Conservation (phyloP, 2,797 vertebrate genomes). For the Champsocephalus gunnari region DNA sequence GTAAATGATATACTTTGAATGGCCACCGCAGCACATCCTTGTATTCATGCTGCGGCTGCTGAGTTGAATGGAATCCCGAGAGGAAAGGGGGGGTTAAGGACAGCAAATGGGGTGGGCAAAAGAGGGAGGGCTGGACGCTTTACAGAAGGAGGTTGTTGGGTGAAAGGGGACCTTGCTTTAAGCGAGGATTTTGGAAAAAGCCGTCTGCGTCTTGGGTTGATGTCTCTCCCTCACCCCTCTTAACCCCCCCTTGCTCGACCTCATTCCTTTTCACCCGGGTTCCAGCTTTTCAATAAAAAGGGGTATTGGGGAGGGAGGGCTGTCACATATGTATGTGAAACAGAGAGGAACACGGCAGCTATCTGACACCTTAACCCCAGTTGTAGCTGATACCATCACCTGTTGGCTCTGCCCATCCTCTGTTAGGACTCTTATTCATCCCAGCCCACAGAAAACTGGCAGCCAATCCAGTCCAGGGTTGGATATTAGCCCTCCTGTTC, state of each 20-base stretch:
- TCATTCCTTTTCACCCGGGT: conserved; percentile 48
- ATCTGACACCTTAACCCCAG: conserved; percentile 64
- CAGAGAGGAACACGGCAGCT: conserved; percentile 49
- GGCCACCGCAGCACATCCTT: conserved; percentile 49
- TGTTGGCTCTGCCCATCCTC: conserved; percentile 22
- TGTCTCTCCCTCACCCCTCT: conserved; percentile 50
- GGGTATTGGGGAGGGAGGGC: conserved; percentile 13
- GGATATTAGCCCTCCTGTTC: conserved; percentile 6
- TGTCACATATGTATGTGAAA: conserved; percentile 62
- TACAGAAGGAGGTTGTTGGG: conserved; percentile 58
- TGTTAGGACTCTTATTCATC: conserved; percentile 24
- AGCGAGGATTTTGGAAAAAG: conserved; percentile 63
- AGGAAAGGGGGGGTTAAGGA: conserved; percentile 59
- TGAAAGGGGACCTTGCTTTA: conserved; percentile 58
- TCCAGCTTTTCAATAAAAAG: conserved; percentile 56
- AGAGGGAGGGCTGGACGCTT: conserved; percentile 29
- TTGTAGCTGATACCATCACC: conserved; percentile 45
- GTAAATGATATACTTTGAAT: conserved; percentile 74
- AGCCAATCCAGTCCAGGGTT: conserved; percentile 12
- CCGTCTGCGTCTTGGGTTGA: conserved; percentile 54
- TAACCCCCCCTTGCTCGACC: conserved; percentile 33
- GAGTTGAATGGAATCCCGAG: conserved; percentile 57
- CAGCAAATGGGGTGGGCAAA: conserved; percentile 34
- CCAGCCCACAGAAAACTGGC: conserved; percentile 29
- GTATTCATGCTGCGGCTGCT: conserved; percentile 57